A percentile compares a stretch with the other conserved stretches of the same genome.
Conservation (phyloP, 2,888 invertebrate species). For the Ptychoptera contaminata region DNA sequence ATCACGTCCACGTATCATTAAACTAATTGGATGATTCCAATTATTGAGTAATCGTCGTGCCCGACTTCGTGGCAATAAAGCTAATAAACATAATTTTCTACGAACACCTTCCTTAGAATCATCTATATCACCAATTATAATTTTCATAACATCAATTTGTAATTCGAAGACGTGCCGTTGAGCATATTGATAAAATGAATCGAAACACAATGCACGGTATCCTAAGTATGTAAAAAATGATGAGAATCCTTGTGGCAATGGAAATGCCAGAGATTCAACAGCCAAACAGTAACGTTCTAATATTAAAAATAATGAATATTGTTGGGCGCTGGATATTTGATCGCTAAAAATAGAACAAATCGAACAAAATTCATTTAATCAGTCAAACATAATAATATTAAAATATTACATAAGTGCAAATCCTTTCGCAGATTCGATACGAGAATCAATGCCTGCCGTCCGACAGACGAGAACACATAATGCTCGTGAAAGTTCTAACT, state of each 20-base stretch:
- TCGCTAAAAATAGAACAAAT: constrained; percentile 38
- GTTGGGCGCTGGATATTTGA: constrained; percentile 51
- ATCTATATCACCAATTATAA: constrained; percentile 49
- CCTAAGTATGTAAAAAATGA: constrained; percentile 81
- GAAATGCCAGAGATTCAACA: constrained; percentile 63
- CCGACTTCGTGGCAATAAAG: constrained; percentile 58
- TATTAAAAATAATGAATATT: constrained; percentile 56
- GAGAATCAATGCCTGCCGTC: constrained; percentile 49
- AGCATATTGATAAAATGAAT: constrained; percentile 70
- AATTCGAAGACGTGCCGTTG: constrained; percentile 70
- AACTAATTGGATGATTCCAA: constrained; percentile 61
- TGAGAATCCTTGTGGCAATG: constrained; percentile 71
- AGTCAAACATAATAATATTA: constrained; percentile 1
- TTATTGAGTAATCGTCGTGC: constrained; percentile 61
- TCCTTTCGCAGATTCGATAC: constrained; percentile 54
- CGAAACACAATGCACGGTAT: constrained; percentile 58
- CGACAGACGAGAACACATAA: constrained; percentile 60
- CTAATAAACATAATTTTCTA: constrained; percentile 56
- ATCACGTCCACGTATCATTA: constrained; percentile 63
- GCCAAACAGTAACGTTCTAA: constrained; percentile 71
- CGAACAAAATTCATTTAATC: constrained; percentile 7
- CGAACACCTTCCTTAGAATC: constrained; percentile 40
- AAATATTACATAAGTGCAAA: constrained; percentile 55
- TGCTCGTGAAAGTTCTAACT: constrained; percentile 61
- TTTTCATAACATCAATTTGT: constrained; percentile 76